Evolutionary conservation across 2,888 invertebrate species (phyloP).

Genomic region (Buathra laborator): DNA sequence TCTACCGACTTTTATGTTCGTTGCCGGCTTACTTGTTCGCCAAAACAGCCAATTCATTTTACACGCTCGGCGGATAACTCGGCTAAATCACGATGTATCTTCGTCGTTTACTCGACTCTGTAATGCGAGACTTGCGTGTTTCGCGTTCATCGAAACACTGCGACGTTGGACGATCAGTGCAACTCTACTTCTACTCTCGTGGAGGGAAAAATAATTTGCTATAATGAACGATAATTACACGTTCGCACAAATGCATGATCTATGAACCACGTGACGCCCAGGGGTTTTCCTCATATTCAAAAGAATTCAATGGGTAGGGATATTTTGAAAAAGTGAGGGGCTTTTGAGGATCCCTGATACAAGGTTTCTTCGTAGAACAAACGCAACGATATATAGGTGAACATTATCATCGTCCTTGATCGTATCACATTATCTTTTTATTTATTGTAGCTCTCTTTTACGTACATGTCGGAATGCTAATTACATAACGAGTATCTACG

Average conservation of each 20-base stretch:
- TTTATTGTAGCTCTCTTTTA: conserved; percentile 76
- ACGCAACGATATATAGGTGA: not conserved
- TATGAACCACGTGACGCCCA: conserved; percentile 31
- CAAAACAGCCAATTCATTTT: conserved; percentile 68
- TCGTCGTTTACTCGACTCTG: not conserved
- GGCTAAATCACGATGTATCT: not conserved
- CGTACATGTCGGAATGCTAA: conserved; percentile 71
- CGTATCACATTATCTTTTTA: conserved; percentile 70
- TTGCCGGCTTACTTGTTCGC: conserved; percentile 10
- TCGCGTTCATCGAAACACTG: conserved; percentile 62
- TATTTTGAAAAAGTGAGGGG: conserved; percentile 8
- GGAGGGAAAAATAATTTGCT: conserved; percentile 59
- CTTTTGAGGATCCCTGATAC: conserved; percentile 3
- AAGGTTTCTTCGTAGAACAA: conserved; percentile 1
- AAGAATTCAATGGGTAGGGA: conserved; percentile 9
- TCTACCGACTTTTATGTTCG: not conserved
- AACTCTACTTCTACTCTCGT: conserved; percentile 40
- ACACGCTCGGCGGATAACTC: not conserved
- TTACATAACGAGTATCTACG: conserved; percentile 63
- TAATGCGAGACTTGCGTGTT: conserved; percentile 43
- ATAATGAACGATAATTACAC: conserved; percentile 67
- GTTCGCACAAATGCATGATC: conserved; percentile 36
- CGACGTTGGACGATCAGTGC: conserved; percentile 9
- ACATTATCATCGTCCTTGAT: conserved; percentile 41
- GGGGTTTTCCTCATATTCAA: conserved; percentile 20